Conservation (phyloP, 2,797 vertebrate genomes). For the Danio tinwini region DNA sequence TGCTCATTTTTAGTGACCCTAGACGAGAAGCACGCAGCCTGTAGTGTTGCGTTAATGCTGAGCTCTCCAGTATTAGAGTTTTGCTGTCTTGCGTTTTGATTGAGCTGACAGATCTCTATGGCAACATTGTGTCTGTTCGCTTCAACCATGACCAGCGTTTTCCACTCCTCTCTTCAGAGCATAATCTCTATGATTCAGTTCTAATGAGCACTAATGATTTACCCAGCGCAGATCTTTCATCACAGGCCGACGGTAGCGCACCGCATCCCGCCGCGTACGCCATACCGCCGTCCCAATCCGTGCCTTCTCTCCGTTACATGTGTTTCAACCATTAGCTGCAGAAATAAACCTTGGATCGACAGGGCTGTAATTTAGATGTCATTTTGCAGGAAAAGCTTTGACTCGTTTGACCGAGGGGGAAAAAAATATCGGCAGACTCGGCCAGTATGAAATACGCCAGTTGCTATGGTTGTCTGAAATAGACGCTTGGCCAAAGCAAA, state of each 20-base stretch:
- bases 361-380: conserved; percentile 57
- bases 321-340: conserved; percentile 64
- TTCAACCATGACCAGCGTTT: conserved; percentile 48
- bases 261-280: conserved; percentile 10
- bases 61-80: conserved; percentile 13
- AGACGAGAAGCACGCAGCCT: not conserved
- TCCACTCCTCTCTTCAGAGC: conserved; percentile 34
- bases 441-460: conserved; percentile 34
- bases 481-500: conserved; percentile 42
- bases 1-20: not conserved
- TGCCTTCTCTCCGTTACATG: conserved; percentile 24
- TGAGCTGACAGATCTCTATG: conserved; percentile 50
- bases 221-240: conserved; percentile 49
- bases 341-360: conserved; percentile 61
- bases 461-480: conserved; percentile 9
- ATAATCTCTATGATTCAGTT: conserved; percentile 49
- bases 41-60: conserved; percentile 17
- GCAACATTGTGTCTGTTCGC: conserved; percentile 56
- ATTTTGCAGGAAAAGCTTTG: conserved; percentile 49
- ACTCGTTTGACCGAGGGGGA: conserved; percentile 25
- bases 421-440: conserved; percentile 21
- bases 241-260: conserved; percentile 5
- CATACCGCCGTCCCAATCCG: not conserved
- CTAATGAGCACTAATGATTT: conserved; percentile 55
- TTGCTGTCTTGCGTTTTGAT: conserved; percentile 13